A percentile compares a stretch with the other conserved stretches of the same genome.
These are phyloP conservation scores for Corvus cornix DNA, from an alignment of 2,113 vertebrate species.

Conservation along the genomic window DNA sequence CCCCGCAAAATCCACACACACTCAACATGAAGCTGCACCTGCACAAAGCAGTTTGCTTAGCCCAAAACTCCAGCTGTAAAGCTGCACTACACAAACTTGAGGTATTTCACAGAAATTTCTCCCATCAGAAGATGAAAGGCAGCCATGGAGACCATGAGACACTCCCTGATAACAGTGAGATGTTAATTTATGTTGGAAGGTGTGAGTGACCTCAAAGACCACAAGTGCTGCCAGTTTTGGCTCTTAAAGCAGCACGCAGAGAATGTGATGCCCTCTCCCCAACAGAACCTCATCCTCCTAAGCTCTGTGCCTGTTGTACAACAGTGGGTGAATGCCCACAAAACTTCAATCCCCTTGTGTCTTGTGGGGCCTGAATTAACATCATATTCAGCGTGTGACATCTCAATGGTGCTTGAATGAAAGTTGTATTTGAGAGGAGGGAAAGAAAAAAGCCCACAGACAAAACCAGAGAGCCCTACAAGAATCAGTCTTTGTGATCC, in stretches of 20 bases:
- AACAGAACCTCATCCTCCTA: rapidly evolving
- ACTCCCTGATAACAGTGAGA: not conserved
- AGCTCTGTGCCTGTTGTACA: not conserved
- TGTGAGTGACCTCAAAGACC: rapidly evolving
- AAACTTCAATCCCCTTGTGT: not conserved
- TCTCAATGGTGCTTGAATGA: not conserved
- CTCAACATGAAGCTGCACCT: not conserved
- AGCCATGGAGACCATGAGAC: not conserved
- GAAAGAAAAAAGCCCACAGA: not conserved
- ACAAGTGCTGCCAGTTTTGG: not conserved
- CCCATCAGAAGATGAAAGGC: not conserved
- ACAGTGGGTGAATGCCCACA: not conserved
- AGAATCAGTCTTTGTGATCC: not conserved
- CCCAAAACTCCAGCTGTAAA: not conserved
- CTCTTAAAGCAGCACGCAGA: not conserved
- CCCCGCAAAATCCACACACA: not conserved
- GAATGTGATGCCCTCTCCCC: not conserved
- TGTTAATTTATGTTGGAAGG: not conserved
- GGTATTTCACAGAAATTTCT: not conserved
- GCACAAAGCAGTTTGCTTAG: not conserved
- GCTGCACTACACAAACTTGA: not conserved
- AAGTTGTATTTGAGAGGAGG: not conserved
- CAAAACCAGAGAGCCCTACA: not conserved
- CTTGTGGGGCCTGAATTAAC: not conserved
- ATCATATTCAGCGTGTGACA: not conserved